Conservation (phyloP, 2,797 vertebrate genomes). For the Erithacus rubecula region DNA sequence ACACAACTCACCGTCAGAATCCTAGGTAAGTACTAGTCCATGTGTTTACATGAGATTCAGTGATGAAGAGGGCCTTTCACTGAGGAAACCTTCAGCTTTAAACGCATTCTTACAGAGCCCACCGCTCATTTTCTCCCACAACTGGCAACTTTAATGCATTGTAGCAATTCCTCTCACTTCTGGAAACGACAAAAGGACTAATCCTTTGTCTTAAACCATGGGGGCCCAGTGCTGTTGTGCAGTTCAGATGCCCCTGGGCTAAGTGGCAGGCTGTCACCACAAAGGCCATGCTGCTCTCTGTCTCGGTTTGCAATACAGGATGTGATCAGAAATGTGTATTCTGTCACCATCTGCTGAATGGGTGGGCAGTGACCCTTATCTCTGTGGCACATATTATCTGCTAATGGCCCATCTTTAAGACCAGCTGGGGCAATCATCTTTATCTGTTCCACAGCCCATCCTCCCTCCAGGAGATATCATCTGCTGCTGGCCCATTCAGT, state of each 20-base stretch:
- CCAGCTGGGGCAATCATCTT: no score
- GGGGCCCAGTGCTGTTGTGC: background rate
- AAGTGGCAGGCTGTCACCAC: no score
- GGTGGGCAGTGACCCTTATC: no score
- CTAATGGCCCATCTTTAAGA: no score
- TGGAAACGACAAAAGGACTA: background rate
- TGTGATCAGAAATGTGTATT: no score
- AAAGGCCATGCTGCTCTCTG: background rate
- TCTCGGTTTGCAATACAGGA: no score
- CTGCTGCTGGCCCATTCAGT: no score
- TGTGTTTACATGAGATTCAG: background rate
- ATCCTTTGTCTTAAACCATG: background rate
- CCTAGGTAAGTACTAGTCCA: background rate
- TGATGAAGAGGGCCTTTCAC: background rate
- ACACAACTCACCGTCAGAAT: background rate
- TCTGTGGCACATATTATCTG: no score
- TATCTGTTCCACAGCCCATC: no score
- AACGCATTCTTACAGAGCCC: background rate
- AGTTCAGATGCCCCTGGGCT: background rate
- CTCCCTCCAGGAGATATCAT: no score
- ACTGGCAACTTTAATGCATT: background rate
- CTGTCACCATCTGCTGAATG: no score
- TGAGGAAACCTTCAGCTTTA: background rate
- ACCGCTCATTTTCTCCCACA: background rate
- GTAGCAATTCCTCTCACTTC: background rate